Percentiles rank a stretch among this genome's conserved stretches.
Evolutionary conservation across 2,797 vertebrate species (phyloP).

Genomic region (Hapalemur alaotrensis): DNA sequence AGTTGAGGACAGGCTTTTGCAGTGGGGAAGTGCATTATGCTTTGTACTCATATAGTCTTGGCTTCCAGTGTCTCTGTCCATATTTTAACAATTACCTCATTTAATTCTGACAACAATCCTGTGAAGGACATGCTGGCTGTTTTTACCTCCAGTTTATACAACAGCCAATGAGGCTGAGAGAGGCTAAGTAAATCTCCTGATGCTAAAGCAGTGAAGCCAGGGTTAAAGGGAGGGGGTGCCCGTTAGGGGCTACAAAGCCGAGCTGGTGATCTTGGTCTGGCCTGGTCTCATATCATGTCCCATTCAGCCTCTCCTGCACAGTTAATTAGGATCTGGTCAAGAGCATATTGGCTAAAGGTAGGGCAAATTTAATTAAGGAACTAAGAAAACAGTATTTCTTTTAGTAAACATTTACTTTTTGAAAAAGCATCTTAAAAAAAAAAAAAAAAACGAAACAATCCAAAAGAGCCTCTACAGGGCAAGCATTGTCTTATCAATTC

Average conservation of each 20-base stretch:
- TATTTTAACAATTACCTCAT: not conserved
- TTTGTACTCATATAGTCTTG: not conserved
- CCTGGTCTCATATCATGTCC: not conserved
- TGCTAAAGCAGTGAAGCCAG: not conserved
- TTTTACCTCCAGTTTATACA: not conserved
- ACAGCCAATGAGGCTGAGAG: not conserved
- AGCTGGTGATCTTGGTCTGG: not conserved
- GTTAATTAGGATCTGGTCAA: not conserved
- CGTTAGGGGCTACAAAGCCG: accelerated
- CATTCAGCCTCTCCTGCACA: not conserved
- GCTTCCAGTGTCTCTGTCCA: not conserved
- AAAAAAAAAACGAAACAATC: not conserved
- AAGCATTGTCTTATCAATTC: not conserved
- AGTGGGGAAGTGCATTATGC: not conserved
- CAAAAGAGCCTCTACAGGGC: not conserved
- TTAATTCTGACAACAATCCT: not conserved
- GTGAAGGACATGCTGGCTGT: not conserved
- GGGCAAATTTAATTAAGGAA: not conserved
- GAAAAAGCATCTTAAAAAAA: not conserved
- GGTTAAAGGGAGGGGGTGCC: accelerated
- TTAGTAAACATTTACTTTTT: not conserved
- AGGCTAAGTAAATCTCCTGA: not conserved
- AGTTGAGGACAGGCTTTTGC: not conserved
- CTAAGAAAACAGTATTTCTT: not conserved
- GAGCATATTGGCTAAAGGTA: accelerated